Evolutionary conservation across 2,797 vertebrate genomes (phyloP).

Genomic region (Onychomys torridus): DNA sequence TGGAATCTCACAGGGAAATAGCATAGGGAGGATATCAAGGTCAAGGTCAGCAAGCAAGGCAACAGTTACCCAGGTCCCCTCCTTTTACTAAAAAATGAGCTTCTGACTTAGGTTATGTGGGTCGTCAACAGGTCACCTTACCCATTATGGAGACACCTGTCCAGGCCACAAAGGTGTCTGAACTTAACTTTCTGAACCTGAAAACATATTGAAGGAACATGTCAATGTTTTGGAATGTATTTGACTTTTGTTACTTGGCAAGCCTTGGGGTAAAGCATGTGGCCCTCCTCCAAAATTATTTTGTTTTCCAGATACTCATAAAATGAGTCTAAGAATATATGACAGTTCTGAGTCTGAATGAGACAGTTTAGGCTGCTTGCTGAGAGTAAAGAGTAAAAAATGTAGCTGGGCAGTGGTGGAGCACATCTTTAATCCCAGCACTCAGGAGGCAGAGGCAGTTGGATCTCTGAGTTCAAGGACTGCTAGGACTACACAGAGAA

Average conservation of each 20-base stretch:
- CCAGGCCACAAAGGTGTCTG: no score
- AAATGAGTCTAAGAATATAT: not conserved
- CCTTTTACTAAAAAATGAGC: no score
- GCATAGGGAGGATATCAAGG: no score
- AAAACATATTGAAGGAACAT: not conserved
- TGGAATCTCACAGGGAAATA: no score
- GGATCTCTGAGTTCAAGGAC: not conserved
- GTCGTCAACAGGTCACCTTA: no score
- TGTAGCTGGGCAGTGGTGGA: not conserved
- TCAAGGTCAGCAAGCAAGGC: no score
- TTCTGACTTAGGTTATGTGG: no score
- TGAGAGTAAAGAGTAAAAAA: not conserved
- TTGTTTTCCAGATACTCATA: not conserved
- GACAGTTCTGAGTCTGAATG: not conserved
- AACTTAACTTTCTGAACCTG: slow-evolving; percentile 12
- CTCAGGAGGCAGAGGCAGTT: not conserved
- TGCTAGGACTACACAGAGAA: not conserved
- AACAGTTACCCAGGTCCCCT: no score
- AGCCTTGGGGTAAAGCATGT: not conserved
- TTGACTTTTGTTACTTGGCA: not conserved
- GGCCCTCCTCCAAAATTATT: not conserved
- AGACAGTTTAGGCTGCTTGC: not conserved
- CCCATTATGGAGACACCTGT: no score
- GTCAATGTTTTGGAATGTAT: not conserved
- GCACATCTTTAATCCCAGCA: not conserved